Evolutionary conservation across 1,140 invertebrate genomes (phyloP).

Genomic region (Papilio machaon): DNA sequence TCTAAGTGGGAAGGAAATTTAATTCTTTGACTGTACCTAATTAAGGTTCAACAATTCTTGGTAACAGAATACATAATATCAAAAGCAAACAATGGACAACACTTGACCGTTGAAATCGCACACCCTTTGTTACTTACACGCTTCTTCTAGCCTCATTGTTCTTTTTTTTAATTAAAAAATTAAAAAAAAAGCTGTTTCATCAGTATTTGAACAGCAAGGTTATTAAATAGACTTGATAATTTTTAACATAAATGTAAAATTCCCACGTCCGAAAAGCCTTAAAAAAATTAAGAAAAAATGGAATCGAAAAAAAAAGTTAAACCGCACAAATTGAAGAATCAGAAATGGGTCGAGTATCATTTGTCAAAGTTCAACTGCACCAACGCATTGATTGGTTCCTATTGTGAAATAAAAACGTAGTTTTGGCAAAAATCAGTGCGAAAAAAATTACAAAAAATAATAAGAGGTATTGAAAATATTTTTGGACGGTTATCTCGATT

Average conservation of each 20-base stretch:
- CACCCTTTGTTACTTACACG: conserved; percentile 12
- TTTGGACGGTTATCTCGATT: too few species aligned
- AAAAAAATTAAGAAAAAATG: neutral
- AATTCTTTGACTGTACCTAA: neutral
- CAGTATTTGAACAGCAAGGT: neutral
- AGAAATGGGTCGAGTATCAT: conserved; percentile 5
- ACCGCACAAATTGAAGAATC: neutral
- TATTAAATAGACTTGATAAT: neutral
- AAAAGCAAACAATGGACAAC: conserved; percentile 1
- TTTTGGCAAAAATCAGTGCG: neutral
- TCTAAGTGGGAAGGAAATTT: too few species aligned
- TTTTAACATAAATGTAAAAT: neutral
- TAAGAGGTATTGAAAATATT: too few species aligned
- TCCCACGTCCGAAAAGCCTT: neutral
- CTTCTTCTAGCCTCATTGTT: neutral
- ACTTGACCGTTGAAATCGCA: neutral
- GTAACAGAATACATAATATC: neutral
- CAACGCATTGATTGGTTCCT: neutral
- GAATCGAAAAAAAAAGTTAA: neutral
- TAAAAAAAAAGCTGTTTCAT: neutral
- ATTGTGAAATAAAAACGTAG: neutral
- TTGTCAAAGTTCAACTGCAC: neutral
- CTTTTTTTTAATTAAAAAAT: neutral
- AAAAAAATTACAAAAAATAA: neutral
- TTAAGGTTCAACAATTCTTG: neutral